Evolutionary conservation across 2,888 invertebrate species (phyloP), one percentile per base, ranked within the genome.

Genomic region (Sceliomorpha sp.): DNA sequence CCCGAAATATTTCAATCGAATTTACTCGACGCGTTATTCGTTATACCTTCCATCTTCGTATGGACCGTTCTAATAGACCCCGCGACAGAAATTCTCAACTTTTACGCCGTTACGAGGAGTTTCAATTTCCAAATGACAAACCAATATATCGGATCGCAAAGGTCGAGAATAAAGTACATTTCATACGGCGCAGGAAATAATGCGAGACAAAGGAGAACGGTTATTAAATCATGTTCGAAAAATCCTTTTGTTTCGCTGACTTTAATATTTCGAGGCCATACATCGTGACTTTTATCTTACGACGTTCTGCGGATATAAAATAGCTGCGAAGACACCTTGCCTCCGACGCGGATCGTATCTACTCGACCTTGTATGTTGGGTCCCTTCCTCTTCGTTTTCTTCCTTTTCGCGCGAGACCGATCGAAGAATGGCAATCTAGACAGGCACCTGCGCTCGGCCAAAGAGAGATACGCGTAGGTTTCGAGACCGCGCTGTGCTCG

Each of bases 401-500:
- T 14, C 14, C 20, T 32, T 40, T 53, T 14, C 32, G 45, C 31
- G 12, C 4, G 14, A 20, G 51, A 50, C 39, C 32, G 40, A 40
- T 53, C 40, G 26, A 53, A 36, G 27, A 53, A 53, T 36, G 20
- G 27, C 50, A 37, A 50, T 50, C 50, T 37, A 40, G 31, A 40
- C 51, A 24, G 39, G 31, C 51, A 15, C 40, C 29, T 32, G 31
- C 31, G 20, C 32, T 31, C 20, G 17, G 39, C 29, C 14, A 10
- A 40, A n/a, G n/a, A n/a, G 29, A 20, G 12, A 40, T 29, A 53
- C 32, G 39, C 51, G 39, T 31, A 40, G 40, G 40, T 53, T 53
- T 67, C 29, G 17, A 50, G 50, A 44, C 10, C 31, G 10, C 58
- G 62, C 10, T 10, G 10, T 53, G 62, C 62, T 55, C 58, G 56